Evolutionary conservation across 2,888 invertebrate species (phyloP).

Genomic region (Cephus nigrinus): DNA sequence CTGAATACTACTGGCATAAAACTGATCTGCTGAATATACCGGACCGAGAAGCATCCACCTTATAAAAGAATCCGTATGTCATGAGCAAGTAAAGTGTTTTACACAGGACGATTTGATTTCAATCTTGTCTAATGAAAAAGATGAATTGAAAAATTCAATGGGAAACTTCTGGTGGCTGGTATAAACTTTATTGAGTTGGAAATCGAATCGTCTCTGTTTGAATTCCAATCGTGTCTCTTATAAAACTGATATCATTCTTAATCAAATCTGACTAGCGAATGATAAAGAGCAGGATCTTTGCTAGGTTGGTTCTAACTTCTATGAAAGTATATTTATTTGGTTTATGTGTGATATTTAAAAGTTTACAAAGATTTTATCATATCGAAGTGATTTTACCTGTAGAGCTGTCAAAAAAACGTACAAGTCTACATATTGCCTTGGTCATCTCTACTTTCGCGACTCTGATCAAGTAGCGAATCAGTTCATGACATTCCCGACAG

Average conservation of each 20-base stretch:
- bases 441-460: background rate
- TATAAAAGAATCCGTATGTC: constrained; percentile 54
- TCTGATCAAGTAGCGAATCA: background rate
- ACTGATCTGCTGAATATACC: constrained; percentile 81
- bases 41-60: constrained; percentile 74
- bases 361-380: background rate
- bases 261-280: background rate
- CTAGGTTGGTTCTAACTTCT: background rate
- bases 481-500: background rate
- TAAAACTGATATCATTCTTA: background rate
- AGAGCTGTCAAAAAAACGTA: background rate
- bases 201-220: background rate
- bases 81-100: background rate
- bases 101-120: background rate
- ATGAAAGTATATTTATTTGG: background rate
- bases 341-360: background rate
- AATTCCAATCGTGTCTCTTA: background rate
- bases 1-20: constrained; percentile 83
- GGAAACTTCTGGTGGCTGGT: background rate
- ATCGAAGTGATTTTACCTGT: background rate
- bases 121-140: background rate
- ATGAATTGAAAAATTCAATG: background rate
- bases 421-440: background rate
- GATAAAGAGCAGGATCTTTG: background rate
- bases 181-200: background rate